Percentiles rank a stretch among this genome's conserved stretches.
Evolutionary conservation across 1,140 invertebrate species (phyloP).

Genomic region (Andricus grossulariae): DNA sequence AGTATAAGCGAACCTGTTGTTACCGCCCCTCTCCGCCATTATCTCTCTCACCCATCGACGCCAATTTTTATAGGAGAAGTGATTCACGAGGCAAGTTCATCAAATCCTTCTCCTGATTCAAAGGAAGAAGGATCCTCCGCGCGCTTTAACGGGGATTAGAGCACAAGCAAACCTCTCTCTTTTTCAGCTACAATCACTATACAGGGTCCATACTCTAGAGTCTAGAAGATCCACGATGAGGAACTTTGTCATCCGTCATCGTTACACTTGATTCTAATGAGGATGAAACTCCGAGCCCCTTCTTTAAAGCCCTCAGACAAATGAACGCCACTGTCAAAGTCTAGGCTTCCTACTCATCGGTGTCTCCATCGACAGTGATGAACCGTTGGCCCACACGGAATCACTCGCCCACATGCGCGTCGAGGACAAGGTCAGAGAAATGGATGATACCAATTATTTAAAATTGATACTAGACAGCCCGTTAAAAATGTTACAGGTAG

Average conservation of each 20-base stretch:
- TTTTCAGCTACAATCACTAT: not conserved
- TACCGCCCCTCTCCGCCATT: slow-evolving; percentile 65
- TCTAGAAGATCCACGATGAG: not conserved
- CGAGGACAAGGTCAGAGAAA: slow-evolving; percentile 1
- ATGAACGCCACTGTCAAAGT: slow-evolving; percentile 57
- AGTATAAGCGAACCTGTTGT: slow-evolving; percentile 67
- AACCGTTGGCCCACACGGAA: slow-evolving; percentile 53
- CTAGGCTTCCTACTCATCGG: slow-evolving; percentile 47
- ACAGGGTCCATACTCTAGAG: not conserved
- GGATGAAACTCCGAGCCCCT: slow-evolving; percentile 58
- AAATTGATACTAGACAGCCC: slow-evolving; percentile 12
- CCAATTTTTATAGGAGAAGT: slow-evolving; percentile 68
- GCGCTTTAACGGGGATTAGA: slow-evolving; percentile 63
- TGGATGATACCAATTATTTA: slow-evolving; percentile 22
- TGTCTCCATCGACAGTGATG: slow-evolving; percentile 56
- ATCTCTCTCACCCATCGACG: slow-evolving; percentile 67
- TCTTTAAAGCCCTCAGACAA: slow-evolving; percentile 51
- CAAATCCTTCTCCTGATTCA: slow-evolving; percentile 52
- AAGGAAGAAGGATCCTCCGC: slow-evolving; percentile 28
- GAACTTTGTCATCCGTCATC: slow-evolving; percentile 50
- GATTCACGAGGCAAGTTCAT: slow-evolving; percentile 72
- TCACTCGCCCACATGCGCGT: slow-evolving; percentile 38
- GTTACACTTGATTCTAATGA: slow-evolving; percentile 56
- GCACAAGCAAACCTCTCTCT: slow-evolving; percentile 37
- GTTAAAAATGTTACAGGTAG: not conserved